These are phyloP conservation scores for Thunnus maccoyii DNA, from an alignment of 2,113 vertebrate genomes.

Conservation along the genomic window DNA sequence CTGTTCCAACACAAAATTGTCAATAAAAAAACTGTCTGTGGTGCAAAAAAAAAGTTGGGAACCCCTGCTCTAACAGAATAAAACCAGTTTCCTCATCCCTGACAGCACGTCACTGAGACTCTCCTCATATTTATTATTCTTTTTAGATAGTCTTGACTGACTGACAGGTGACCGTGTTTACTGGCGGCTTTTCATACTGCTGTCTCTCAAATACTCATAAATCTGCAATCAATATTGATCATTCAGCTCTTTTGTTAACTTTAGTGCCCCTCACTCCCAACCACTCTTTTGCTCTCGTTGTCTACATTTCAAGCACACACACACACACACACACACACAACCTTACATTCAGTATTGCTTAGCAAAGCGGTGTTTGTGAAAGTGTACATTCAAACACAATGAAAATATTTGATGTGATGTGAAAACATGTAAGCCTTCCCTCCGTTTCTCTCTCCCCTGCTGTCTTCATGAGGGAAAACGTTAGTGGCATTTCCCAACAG, in stretches of 20 bases:
- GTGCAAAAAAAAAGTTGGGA: background rate
- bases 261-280: background rate
- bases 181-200: constrained; percentile 1
- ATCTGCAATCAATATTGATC: constrained; percentile 35
- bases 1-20: background rate
- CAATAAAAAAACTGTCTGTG: background rate
- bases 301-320: background rate
- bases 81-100: constrained; percentile 13
- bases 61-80: background rate
- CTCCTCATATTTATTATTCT: constrained; percentile 3
- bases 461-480: constrained; percentile 42
- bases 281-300: background rate
- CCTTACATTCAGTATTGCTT: background rate
- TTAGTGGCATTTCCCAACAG: constrained; percentile 68
- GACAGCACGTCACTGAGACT: background rate
- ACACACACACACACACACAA: background rate
- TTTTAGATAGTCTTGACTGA: background rate
- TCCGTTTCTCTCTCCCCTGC: constrained; percentile 12
- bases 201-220: constrained; percentile 24
- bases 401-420: constrained; percentile 20
- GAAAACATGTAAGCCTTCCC: constrained; percentile 26
- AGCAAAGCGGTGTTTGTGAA: constrained; percentile 9
- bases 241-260: background rate
- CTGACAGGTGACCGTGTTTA: constrained; percentile 22
- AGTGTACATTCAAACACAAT: constrained; percentile 32